Conservation (phyloP, 2,888 invertebrate species). For the Phania funesta region DNA sequence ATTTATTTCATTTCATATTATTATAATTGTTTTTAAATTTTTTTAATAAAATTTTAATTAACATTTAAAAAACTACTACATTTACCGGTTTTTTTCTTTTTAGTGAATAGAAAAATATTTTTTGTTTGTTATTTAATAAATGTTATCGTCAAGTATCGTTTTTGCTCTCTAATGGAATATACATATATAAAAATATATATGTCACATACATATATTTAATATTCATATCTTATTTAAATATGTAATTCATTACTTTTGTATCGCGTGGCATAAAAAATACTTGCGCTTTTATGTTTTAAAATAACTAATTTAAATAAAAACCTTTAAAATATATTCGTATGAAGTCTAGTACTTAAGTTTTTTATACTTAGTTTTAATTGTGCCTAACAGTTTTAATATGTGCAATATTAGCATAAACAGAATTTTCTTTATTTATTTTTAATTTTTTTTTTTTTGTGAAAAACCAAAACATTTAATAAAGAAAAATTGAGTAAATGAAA, state of each 20-base stretch:
- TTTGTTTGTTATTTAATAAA: slow-evolving; percentile 9
- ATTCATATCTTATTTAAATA: slow-evolving; percentile 17
- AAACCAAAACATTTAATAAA: neutral
- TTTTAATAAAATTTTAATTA: slow-evolving; percentile 40
- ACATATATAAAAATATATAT: slow-evolving; percentile 42
- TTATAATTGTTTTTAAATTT: slow-evolving; percentile 21
- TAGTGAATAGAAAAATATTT: slow-evolving; percentile 51
- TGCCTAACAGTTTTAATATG: slow-evolving; percentile 67
- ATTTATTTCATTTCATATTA: slow-evolving; percentile 26
- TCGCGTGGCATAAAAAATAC: slow-evolving; percentile 43
- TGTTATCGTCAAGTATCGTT: slow-evolving; percentile 40
- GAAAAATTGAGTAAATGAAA: neutral
- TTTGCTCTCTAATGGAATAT: slow-evolving; percentile 19
- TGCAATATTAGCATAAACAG: slow-evolving; percentile 45
- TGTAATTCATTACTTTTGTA: slow-evolving; percentile 46
- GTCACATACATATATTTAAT: neutral
- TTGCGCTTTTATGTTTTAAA: slow-evolving; percentile 21
- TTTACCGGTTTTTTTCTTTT: slow-evolving; percentile 27
- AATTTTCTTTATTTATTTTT: slow-evolving; percentile 9
- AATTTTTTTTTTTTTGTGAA: neutral
- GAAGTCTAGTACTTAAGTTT: slow-evolving; percentile 5
- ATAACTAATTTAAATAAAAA: slow-evolving; percentile 26
- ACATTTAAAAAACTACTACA: slow-evolving; percentile 66
- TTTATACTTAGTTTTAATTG: slow-evolving; percentile 58
- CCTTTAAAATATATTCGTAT: neutral